Conservation (phyloP, 2,797 vertebrate genomes). For the Cyprinodon diabolis region DNA sequence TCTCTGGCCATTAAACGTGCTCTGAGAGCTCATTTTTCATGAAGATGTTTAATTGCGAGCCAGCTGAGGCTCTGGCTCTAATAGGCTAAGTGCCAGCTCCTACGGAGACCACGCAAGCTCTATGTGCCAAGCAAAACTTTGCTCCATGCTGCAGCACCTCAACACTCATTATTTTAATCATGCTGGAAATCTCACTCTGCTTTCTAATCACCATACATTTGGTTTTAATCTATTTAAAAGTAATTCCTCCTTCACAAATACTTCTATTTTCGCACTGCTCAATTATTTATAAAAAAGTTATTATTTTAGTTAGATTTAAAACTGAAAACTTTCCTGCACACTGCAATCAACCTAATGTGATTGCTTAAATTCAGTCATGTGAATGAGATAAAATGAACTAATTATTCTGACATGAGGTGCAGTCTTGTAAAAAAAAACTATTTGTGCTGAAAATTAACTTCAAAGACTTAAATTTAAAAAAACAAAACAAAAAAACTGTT, state of each 20-base stretch:
- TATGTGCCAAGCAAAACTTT: constrained; percentile 68
- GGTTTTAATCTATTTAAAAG: constrained; percentile 44
- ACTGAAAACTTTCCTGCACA: constrained; percentile 16
- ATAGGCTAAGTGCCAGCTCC: constrained; percentile 73
- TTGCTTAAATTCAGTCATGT: constrained; percentile 14
- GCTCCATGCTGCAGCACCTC: constrained; percentile 29
- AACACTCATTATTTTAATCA: constrained; percentile 64
- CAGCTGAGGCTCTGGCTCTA: constrained; percentile 58
- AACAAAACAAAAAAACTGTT: background rate
- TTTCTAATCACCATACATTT: constrained; percentile 34
- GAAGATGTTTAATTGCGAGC: constrained; percentile 76
- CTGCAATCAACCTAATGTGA: constrained; percentile 13
- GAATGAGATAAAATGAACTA: constrained; percentile 7
- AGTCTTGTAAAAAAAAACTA: background rate
- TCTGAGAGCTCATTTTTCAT: constrained; percentile 77
- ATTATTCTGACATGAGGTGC: constrained; percentile 9
- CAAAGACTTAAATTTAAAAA: background rate
- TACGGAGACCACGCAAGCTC: constrained; percentile 60
- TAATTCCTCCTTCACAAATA: constrained; percentile 26
- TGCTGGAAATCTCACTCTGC: constrained; percentile 44
- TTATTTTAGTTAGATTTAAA: constrained; percentile 33
- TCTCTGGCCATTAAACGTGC: constrained; percentile 79
- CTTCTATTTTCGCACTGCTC: constrained; percentile 19
- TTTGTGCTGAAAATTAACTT: constrained; percentile 4
- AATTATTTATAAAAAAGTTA: constrained; percentile 11